phyloP scores from a whole-genome alignment of 2,888 invertebrate genomes.

The Lycia hirtaria region DNA sequence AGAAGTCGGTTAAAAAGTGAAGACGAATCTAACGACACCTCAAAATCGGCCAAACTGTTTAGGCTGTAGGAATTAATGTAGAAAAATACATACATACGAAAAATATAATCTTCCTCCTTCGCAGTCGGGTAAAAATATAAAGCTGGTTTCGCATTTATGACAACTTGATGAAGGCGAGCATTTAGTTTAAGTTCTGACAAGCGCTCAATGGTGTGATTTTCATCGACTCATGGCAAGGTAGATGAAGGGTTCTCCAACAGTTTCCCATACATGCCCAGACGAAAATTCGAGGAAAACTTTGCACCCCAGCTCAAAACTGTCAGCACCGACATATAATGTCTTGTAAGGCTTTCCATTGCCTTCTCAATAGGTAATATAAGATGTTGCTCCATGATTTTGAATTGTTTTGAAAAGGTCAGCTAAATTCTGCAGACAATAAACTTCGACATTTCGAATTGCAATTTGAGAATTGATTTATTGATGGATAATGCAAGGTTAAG shows the following conservation, averaged over 20 bases:
- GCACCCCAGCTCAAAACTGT: background rate
- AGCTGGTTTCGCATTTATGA: too few species aligned
- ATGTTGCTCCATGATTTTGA: conserved; percentile 24
- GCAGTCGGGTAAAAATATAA: too few species aligned
- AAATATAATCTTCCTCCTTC: too few species aligned
- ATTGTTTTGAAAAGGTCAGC: conserved; percentile 28
- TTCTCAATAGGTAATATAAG: conserved; percentile 3
- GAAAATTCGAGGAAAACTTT: background rate
- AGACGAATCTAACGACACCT: too few species aligned
- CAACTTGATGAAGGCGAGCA: too few species aligned
- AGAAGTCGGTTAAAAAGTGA: too few species aligned
- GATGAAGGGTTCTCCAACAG: background rate
- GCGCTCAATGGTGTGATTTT: background rate
- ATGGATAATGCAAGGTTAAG: conserved; percentile 12
- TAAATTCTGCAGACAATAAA: conserved; percentile 29
- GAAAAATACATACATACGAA: too few species aligned
- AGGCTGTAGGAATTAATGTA: too few species aligned
- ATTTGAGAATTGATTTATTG: conserved; percentile 29
- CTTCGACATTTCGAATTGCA: conserved; percentile 27
- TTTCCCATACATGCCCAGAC: background rate
- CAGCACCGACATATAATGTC: conserved; percentile 1
- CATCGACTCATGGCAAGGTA: background rate
- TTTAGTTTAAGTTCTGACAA: background rate
- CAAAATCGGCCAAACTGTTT: too few species aligned
- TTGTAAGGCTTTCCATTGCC: too few species aligned